These are phyloP conservation scores for Eulemur rufifrons DNA, from an alignment of 2,113 vertebrate species.

Conservation along the genomic window DNA sequence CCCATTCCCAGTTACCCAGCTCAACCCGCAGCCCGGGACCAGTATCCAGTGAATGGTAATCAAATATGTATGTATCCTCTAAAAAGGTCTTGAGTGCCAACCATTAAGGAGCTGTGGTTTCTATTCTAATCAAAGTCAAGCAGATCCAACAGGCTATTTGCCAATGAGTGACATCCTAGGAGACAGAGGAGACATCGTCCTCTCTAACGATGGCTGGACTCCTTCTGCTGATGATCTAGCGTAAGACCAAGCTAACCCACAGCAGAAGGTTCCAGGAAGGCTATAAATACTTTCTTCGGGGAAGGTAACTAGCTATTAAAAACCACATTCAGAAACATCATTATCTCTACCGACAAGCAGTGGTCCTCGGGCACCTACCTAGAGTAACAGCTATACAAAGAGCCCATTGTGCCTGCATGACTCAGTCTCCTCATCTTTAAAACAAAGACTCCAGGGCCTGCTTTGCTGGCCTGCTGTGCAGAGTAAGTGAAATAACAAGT, in stretches of 20 bases:
- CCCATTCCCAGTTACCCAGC: conserved; percentile 14
- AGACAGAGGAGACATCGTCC: neutral
- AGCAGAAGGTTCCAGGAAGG: conserved; percentile 25
- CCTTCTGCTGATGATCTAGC: neutral
- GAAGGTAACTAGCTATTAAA: conserved; percentile 36
- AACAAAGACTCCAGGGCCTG: neutral
- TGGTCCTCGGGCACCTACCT: neutral
- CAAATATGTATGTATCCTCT: conserved; percentile 34
- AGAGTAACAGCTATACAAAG: neutral
- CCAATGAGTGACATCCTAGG: neutral
- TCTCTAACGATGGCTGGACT: neutral
- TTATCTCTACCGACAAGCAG: neutral
- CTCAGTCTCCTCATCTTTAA: neutral
- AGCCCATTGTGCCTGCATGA: neutral
- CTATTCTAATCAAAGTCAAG: conserved; percentile 17
- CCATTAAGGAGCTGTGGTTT: neutral
- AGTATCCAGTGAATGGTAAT: conserved; percentile 14
- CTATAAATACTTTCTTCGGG: neutral
- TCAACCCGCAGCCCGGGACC: neutral
- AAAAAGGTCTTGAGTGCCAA: neutral
- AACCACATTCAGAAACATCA: conserved; percentile 4
- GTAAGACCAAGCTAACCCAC: neutral
- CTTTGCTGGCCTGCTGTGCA: neutral
- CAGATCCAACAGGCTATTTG: neutral
- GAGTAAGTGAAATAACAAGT: neutral